phyloP scores from a whole-genome alignment of 2,113 vertebrate genomes.

The Hypomesus transpacificus region DNA sequence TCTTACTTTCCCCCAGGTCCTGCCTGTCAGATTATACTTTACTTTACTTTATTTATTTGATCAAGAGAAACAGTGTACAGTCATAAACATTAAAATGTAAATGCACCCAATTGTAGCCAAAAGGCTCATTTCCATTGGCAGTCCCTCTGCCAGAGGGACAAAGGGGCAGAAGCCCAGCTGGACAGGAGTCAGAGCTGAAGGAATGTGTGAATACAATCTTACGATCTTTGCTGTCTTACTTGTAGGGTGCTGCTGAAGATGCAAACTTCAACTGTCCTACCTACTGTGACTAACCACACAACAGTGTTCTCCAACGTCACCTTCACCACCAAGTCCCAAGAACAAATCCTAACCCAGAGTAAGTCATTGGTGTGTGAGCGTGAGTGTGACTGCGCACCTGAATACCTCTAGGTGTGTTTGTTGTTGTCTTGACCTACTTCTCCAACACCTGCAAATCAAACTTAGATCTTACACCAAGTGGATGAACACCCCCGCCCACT shows the following conservation, averaged over 20 bases:
- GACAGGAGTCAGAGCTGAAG: not conserved
- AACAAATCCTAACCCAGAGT: slow-evolving; percentile 77
- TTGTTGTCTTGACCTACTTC: not conserved
- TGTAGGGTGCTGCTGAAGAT: slow-evolving; percentile 68
- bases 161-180: no score
- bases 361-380: slow-evolving; percentile 31
- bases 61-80: no score
- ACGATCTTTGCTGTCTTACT: not conserved
- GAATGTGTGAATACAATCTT: no score
- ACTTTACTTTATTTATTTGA: no score
- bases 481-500: no score
- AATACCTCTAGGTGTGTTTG: slow-evolving; percentile 1
- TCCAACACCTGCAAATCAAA: not conserved
- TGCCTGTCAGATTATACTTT: no score
- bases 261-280: slow-evolving; percentile 60
- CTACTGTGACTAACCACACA: slow-evolving; percentile 52
- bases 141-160: no score
- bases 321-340: slow-evolving; percentile 59
- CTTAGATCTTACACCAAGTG: no score
- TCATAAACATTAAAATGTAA: no score
- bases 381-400: not conserved
- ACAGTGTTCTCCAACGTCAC: slow-evolving; percentile 46
- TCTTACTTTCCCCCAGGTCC: not conserved
- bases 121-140: no score
- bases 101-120: no score